Conservation (phyloP, 2,113 vertebrate species). For the Zosterops pallidus region DNA sequence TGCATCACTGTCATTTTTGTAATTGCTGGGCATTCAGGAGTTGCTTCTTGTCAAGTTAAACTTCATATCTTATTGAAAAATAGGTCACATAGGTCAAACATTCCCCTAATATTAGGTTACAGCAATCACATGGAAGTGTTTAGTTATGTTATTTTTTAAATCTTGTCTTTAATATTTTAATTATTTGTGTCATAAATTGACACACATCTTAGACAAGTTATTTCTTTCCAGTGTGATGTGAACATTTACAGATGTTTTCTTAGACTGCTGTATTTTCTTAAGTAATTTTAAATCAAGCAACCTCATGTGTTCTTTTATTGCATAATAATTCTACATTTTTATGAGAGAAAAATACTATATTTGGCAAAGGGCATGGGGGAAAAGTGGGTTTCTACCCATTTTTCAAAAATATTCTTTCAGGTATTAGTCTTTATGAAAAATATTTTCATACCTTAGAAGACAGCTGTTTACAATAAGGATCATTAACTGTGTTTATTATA, state of each 20-base stretch:
- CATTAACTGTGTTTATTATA: neutral
- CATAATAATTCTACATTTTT: neutral
- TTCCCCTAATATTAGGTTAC: neutral
- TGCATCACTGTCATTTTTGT: neutral
- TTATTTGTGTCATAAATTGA: neutral
- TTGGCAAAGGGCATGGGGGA: neutral
- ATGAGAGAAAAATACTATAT: neutral
- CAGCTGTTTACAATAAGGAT: neutral
- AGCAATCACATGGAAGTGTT: neutral
- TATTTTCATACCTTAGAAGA: neutral
- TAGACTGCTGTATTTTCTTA: neutral
- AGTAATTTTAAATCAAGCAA: neutral
- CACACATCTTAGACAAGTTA: neutral
- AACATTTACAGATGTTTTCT: neutral
- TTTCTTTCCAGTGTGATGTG: neutral
- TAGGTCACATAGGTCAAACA: neutral
- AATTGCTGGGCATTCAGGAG: neutral
- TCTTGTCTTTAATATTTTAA: neutral
- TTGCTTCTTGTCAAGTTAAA: neutral
- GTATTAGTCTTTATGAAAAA: neutral
- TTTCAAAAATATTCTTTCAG: neutral
- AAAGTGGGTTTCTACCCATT: neutral
- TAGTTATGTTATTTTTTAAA: neutral
- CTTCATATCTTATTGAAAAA: constrained; percentile 5
- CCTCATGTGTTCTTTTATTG: neutral